Evolutionary conservation across 2,888 invertebrate genomes (phyloP).

Genomic region (Amiota communis): DNA sequence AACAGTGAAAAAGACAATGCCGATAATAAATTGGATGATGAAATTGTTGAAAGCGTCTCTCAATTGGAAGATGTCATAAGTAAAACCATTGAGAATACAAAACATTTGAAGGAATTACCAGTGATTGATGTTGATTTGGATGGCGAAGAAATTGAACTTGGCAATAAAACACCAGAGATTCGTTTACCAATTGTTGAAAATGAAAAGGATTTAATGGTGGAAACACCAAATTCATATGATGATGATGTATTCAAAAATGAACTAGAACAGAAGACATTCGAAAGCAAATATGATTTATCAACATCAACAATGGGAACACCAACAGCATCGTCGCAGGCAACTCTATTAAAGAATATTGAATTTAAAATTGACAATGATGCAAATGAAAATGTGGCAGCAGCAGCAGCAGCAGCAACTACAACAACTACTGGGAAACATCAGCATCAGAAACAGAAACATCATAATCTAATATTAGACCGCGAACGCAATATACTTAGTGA

Average conservation of each 20-base stretch:
- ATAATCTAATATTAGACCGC: not conserved
- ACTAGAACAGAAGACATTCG: conserved; percentile 39
- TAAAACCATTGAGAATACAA: conserved; percentile 73
- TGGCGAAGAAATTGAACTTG: conserved; percentile 51
- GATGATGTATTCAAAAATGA: conserved; percentile 42
- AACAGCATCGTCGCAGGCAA: conserved; percentile 13
- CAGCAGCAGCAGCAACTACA: conserved; percentile 7
- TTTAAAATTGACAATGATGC: conserved; percentile 3
- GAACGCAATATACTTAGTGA: not conserved
- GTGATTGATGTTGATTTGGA: conserved; percentile 55
- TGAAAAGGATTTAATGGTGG: conserved; percentile 37
- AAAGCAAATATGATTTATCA: conserved; percentile 29
- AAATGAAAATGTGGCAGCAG: conserved; percentile 9
- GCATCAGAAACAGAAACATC: not conserved
- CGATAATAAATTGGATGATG: conserved; percentile 58
- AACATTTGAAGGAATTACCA: conserved; percentile 70
- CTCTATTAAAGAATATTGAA: conserved; percentile 41
- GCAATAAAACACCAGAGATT: conserved; percentile 39
- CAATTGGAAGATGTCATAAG: conserved; percentile 72
- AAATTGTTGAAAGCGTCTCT: conserved; percentile 71
- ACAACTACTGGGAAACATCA: not conserved
- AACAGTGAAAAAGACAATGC: conserved; percentile 36
- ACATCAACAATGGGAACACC: conserved; percentile 27
- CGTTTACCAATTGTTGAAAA: conserved; percentile 50
- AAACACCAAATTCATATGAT: conserved; percentile 9